Evolutionary conservation across 1,140 invertebrate species (phyloP).

Genomic region (Neodiprion fabricii): DNA sequence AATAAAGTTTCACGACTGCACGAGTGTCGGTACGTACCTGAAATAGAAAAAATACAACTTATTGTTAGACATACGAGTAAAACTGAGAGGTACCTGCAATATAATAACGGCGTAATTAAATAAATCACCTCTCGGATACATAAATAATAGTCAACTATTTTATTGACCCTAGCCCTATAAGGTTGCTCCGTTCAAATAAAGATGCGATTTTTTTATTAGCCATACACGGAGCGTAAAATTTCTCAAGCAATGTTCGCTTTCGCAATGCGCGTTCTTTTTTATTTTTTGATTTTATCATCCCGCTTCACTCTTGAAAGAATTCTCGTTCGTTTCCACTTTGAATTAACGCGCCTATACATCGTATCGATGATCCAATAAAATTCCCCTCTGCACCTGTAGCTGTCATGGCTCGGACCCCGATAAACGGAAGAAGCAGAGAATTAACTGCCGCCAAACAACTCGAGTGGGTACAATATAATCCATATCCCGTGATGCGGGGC

Average conservation of each 20-base stretch:
- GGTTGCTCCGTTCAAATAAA: too few relatives aligned
- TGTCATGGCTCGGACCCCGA: neutral
- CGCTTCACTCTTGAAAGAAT: too few relatives aligned
- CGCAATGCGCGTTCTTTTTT: too few relatives aligned
- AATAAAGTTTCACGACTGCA: too few relatives aligned
- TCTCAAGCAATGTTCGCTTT: too few relatives aligned
- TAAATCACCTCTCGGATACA: neutral
- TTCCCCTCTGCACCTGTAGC: neutral
- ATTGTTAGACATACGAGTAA: neutral
- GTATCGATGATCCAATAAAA: too few relatives aligned
- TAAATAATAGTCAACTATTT: neutral
- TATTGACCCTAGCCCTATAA: neutral
- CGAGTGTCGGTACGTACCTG: neutral
- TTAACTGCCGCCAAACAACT: conserved; percentile 1
- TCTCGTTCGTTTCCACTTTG: too few relatives aligned
- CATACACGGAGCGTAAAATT: too few relatives aligned
- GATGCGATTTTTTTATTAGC: too few relatives aligned
- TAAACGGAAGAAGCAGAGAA: neutral
- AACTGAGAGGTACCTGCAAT: neutral
- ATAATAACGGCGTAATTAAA: neutral
- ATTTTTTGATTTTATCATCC: too few relatives aligned
- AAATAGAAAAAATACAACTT: neutral
- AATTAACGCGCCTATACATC: too few relatives aligned
- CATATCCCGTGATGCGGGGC: too few relatives aligned
- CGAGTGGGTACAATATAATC: neutral